Percentiles rank a stretch among this genome's conserved stretches.
These are phyloP conservation scores for Acromyrmex echinatior DNA, from an alignment of 1,140 invertebrate species.

Conservation along the genomic window DNA sequence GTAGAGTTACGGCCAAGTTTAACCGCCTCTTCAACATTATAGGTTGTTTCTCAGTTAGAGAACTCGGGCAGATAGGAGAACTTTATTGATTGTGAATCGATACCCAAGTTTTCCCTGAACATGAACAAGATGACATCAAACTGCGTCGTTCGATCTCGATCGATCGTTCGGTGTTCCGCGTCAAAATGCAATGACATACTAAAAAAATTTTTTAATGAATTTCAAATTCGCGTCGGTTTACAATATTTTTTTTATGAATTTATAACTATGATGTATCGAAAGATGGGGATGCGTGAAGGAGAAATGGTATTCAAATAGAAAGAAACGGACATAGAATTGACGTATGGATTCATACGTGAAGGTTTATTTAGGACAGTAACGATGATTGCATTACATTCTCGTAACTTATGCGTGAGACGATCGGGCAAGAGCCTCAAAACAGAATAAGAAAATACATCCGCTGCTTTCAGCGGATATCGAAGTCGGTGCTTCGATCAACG, in stretches of 20 bases:
- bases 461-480: slow-evolving; percentile 76
- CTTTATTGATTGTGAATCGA: slow-evolving; percentile 25
- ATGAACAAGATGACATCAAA: slow-evolving; percentile 13
- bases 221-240: not conserved
- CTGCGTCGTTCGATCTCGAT: not conserved
- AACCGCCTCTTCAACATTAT: slow-evolving; percentile 32
- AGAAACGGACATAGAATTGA: not conserved
- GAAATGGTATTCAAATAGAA: not conserved
- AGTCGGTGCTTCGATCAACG: slow-evolving; percentile 73
- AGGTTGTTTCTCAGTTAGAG: slow-evolving; percentile 10
- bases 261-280: not conserved
- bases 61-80: slow-evolving; percentile 9
- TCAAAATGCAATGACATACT: not conserved
- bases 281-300: not conserved
- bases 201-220: not conserved
- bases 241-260: not conserved
- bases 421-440: slow-evolving; percentile 81
- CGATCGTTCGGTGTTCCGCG: not conserved
- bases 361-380: slow-evolving; percentile 82
- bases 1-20: slow-evolving; percentile 30
- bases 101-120: slow-evolving; percentile 3
- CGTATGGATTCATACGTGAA: slow-evolving; percentile 78
- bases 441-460: slow-evolving; percentile 85
- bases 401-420: slow-evolving; percentile 82
- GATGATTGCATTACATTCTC: slow-evolving; percentile 83